Conservation (phyloP, 1,140 invertebrate genomes). For the Phymorhynchus buccinoides region DNA sequence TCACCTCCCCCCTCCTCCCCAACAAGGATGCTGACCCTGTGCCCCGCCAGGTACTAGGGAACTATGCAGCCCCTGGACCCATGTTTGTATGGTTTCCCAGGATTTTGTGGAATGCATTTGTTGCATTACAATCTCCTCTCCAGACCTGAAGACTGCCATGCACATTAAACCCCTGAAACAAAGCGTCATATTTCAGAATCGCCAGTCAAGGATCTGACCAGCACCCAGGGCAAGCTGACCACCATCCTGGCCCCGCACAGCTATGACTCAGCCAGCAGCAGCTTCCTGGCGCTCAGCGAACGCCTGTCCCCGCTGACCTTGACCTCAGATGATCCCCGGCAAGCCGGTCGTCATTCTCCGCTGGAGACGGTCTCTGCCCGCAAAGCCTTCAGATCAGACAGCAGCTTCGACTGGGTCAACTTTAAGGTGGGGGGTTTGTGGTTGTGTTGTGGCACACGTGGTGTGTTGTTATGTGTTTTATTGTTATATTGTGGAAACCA, state of each 20-base stretch:
- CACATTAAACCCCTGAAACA: too few relatives aligned
- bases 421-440: not conserved
- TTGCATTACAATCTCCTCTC: too few relatives aligned
- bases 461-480: too few relatives aligned
- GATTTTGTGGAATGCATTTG: too few relatives aligned
- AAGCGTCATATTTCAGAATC: conserved; percentile 50
- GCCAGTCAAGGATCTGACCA: conserved; percentile 52
- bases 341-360: not conserved
- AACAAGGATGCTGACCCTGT: too few relatives aligned
- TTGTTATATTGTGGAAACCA: too few relatives aligned
- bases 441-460: too few relatives aligned
- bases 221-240: conserved; percentile 56
- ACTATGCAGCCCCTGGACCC: too few relatives aligned
- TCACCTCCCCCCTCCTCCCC: too few relatives aligned
- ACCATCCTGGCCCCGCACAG: conserved; percentile 63
- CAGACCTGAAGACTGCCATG: too few relatives aligned
- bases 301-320: conserved; percentile 4
- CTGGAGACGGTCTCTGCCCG: not conserved
- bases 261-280: conserved; percentile 54
- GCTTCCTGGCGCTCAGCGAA: conserved; percentile 42
- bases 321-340: conserved; percentile 2
- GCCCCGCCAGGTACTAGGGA: too few relatives aligned
- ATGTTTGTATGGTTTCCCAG: too few relatives aligned
- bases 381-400: conserved; percentile 20
- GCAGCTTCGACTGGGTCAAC: conserved; percentile 21